Conservation (phyloP, 1,140 invertebrate genomes). For the Penaeus indicus region DNA sequence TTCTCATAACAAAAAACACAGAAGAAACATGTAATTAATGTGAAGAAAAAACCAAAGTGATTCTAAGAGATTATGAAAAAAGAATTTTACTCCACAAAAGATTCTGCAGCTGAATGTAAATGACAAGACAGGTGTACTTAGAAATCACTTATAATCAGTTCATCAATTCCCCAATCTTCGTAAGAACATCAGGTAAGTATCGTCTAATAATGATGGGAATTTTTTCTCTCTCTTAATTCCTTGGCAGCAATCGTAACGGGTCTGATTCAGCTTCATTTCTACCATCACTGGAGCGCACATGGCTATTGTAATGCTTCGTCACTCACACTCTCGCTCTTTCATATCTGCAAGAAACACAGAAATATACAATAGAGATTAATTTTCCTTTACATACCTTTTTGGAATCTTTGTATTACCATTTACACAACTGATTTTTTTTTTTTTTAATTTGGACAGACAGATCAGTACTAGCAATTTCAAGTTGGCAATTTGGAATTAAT, state of each 20-base stretch:
- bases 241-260: constrained; percentile 98
- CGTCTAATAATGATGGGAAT: constrained; percentile 98
- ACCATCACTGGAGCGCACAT: constrained; percentile 99
- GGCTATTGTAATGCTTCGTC: constrained; percentile 95
- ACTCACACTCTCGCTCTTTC: constrained; percentile 94
- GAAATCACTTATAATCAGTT: constrained; percentile 93
- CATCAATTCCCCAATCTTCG: constrained; percentile 99
- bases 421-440: no score
- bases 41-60: no score
- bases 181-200: constrained; percentile 98
- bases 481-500: no score
- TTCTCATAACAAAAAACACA: no score
- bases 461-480: no score
- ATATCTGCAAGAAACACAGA: constrained; percentile 79
- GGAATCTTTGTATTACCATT: no score
- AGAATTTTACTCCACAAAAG: no score
- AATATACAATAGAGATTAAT: neutral
- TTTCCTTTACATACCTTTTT: no score
- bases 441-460: no score
- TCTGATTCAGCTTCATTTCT: constrained; percentile 99
- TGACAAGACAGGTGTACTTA: neutral
- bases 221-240: constrained; percentile 95
- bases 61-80: no score
- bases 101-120: no score
- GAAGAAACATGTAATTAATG: no score